Base-by-base conservation (phyloP, 2,888 invertebrate species). In the Epinotia bilunana region DNA sequence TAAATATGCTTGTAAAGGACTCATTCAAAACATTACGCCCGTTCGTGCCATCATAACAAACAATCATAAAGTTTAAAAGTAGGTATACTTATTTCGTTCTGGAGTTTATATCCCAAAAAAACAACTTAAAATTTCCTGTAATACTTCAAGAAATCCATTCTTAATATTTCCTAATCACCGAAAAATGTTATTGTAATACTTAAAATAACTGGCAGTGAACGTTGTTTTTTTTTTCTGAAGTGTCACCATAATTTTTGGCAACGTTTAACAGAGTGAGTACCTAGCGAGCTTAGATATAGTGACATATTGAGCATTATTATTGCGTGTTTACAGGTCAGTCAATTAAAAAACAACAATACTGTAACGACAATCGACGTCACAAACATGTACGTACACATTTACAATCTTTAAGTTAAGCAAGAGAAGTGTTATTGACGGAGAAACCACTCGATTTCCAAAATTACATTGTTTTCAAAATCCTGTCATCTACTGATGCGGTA, bases 291-390 rank as follows among this genome's bases (percentile, higher is more conserved):
- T n/a, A 39, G 39, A 39, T 20, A 58, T 43, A 43, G 57, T 57
- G 39, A 68, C 23, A n/a, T 43, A 23, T 58, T 68, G 68, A 68
- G 57, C 68, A 68, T 58, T 16, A 43, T 68, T 67, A 57, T 39
- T 49, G 49, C 49, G 16, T 28, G 18, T 57, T 65, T 53, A 20
- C 55, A 57, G 39, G 33, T 13, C 18, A 57, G 53, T 67, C 33
- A 9, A 18, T 57, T 13, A 67, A 39, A 33, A 18, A 20, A 39
- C n/a, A 28, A 12, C 2, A n/a, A 65, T 18, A 39, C 7, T 33
- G n/a, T 39, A 55, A 55, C 33, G 6, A 63, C 20, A 63, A 16
- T 13, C 62, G 18, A 43, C 18, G 20, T 13, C 46, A 43, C 16
- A 12, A 12, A 43, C 13, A 16, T 61, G 61, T 7, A 33, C 7